Evolutionary conservation across 2,888 invertebrate species (phyloP), one percentile per base, ranked within the genome.

Genomic region (Phragmatobia fuliginosa): DNA sequence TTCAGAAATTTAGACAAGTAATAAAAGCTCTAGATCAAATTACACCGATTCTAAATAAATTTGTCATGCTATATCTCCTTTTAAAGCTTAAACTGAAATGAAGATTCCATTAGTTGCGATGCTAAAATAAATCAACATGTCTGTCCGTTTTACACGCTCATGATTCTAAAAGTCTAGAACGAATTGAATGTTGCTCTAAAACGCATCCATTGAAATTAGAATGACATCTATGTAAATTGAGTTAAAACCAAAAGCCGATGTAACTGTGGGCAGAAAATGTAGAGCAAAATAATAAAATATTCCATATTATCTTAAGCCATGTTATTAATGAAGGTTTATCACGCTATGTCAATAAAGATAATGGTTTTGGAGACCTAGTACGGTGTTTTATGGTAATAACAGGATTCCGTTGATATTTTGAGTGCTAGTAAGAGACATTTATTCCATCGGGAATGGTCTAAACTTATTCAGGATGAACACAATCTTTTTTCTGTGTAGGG

Each of bases 301-400:
- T 63, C 63, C 72, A 61, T 66, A 73, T 66, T 64, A 74, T 69
- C 68, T 68, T 66, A 60, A 18, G 63, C 63, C 36, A 71, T 62
- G 63, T 68, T 63, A 74, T 71, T 78, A 78, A 79, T 80, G 68
- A 70, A 68, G 62, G 64, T 71, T 73, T 72, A 71, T 71, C 81
- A 81, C 76, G 81, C 62, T 41, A 74, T 60, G n/a, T 31, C 59
- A 62, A 73, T 71, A 76, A 67, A 67, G 70, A 66, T 72, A 62
- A 70, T 58, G 67, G 63, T 71, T 36, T 33, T 60, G 45, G 49
- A 36, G 36, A n/a, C 33, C 45, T 61, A 66, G 60, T 60, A 66
- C 60, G 60, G 28, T 10, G 32, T 25, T 28, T 41, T 63, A 11
- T n/a, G 31, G n/a, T 11, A 41, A 45, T 10, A 62, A 7, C 21